These are phyloP conservation scores for Setipinna tenuifilis DNA, from an alignment of 2,797 vertebrate genomes.

Conservation along the genomic window DNA sequence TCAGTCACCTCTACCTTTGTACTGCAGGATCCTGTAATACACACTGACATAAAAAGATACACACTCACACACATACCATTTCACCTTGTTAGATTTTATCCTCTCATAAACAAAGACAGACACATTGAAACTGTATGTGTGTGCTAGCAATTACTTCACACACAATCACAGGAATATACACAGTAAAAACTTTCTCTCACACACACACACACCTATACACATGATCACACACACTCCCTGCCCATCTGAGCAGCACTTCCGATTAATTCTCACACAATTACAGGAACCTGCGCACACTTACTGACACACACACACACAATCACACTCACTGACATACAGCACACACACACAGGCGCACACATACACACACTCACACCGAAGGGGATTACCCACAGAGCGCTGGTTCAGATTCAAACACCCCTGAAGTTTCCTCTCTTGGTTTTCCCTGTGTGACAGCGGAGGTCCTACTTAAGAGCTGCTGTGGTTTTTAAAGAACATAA, in stretches of 20 bases:
- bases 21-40: too few relatives aligned
- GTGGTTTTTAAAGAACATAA: too few relatives aligned
- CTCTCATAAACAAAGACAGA: neutral
- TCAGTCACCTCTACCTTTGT: neutral
- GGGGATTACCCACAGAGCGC: neutral
- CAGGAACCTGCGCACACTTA: neutral
- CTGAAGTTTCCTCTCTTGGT: neutral
- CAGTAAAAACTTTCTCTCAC: neutral
- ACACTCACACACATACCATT: neutral
- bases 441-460: neutral
- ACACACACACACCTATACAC: neutral
- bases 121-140: neutral
- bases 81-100: neutral
- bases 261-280: constrained; percentile 11
- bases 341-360: neutral
- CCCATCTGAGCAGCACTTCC: neutral
- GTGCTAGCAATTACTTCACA: neutral
- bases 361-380: neutral
- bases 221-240: neutral
- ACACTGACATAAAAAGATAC: too few relatives aligned
- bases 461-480: too few relatives aligned
- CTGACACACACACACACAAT: neutral
- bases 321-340: neutral
- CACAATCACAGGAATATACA: constrained; percentile 15
- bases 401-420: neutral